Base-by-base conservation (phyloP, 2,113 vertebrate species). In the Bos javanicus region DNA sequence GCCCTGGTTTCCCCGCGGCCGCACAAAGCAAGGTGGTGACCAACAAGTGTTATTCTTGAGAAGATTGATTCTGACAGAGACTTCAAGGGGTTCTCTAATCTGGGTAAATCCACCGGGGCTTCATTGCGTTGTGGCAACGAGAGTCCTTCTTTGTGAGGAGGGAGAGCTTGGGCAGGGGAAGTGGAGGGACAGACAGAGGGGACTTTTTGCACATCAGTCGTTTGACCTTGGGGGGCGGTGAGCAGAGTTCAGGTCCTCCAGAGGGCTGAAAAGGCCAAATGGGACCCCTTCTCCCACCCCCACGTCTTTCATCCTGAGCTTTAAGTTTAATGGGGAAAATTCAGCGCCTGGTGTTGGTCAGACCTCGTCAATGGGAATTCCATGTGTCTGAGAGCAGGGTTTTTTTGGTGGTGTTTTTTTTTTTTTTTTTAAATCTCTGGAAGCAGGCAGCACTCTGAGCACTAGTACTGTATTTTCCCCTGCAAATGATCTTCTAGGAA, bases 1-100 rank as follows among this genome's bases (percentile, higher is more conserved):
- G 7, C 81, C 86, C 62, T 91, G 87, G 33, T 46, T 97, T 96
- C 87, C 91, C 60, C 33, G 96, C 94, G 76, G 60, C 84, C 9
- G 48, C 86, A 36, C 89, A 97, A 25, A 2, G 71, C 0, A 30
- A 91, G 92, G 17, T 97, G 96, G 92, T 93, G 92, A 95, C 96
- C 98, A 98, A 98, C 98, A 98, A 98, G 96, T 98, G 98, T 96
- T 97, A 98, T 96, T 94, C 91, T 94, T 57, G 46, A 93, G 90
- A 98, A 98, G 95, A 98, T 94, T 84, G 84, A 93, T 95, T 97
- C 97, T 97, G 94, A 87, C 98, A 93, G 97, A 59, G 87, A 83
- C 98, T 98, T 97, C 92, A 91, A 98, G 94, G 0, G 33, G n/a
- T 23, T 97, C 98, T 98, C 96, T 95, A 96, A 98, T 93, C 8